A percentile compares a stretch with the other conserved stretches of the same genome.
Conservation (phyloP, 2,888 invertebrate species). For the Choristoneura rosaceana region DNA sequence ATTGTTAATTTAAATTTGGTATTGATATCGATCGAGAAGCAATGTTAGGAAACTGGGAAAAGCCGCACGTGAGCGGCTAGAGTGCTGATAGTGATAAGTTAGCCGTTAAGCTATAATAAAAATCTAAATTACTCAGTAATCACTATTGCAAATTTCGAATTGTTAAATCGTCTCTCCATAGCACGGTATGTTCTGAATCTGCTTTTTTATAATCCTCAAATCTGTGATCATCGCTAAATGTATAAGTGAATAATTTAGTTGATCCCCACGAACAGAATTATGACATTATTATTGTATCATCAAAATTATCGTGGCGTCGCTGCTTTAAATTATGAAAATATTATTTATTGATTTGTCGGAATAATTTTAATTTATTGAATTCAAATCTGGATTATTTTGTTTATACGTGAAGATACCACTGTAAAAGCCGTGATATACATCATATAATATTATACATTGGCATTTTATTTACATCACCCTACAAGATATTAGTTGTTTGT, state of each 20-base stretch:
- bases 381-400: constrained; percentile 82
- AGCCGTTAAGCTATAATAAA: constrained; percentile 81
- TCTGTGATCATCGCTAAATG: constrained; percentile 84
- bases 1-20: constrained; percentile 84
- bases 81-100: constrained; percentile 82
- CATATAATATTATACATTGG: constrained; percentile 81
- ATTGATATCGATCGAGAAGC: constrained; percentile 83
- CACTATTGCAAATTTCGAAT: constrained; percentile 83
- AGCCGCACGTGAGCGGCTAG: constrained; percentile 71
- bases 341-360: constrained; percentile 83
- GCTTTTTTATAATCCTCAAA: constrained; percentile 84
- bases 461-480: constrained; percentile 67
- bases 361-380: constrained; percentile 83
- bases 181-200: constrained; percentile 84
- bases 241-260: constrained; percentile 81
- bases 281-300: constrained; percentile 59
- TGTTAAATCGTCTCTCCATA: constrained; percentile 82
- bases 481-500: neutral
- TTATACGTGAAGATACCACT: constrained; percentile 83
- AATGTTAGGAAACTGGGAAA: constrained; percentile 75
- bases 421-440: constrained; percentile 86
- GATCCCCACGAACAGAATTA: constrained; percentile 69
- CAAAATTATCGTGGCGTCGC: constrained; percentile 75
- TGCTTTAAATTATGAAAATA: constrained; percentile 78
- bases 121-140: constrained; percentile 83